These are phyloP conservation scores for Meloidogyne hapla DNA, from an alignment of 1,140 invertebrate genomes.

Conservation along the genomic window DNA sequence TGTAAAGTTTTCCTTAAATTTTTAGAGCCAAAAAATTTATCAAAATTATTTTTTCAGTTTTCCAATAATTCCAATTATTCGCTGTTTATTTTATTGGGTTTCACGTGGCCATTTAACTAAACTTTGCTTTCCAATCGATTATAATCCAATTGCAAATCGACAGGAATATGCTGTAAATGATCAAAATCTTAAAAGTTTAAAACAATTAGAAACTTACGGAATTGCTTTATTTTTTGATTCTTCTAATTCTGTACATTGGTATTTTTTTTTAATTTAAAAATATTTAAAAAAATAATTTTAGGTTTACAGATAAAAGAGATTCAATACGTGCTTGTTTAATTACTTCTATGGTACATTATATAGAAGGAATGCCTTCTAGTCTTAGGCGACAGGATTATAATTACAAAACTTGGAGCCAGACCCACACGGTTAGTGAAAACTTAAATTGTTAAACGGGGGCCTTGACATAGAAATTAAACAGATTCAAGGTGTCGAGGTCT, in stretches of 20 bases:
- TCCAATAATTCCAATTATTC: conserved; percentile 35
- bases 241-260: conserved; percentile 8
- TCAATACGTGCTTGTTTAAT: conserved; percentile 26
- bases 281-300: conserved; percentile 23
- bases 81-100: conserved; percentile 39
- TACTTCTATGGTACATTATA: conserved; percentile 28
- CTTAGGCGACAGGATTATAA: not conserved
- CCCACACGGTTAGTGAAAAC: not conserved
- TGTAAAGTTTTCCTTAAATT: too few relatives aligned
- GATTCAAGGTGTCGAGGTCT: too few relatives aligned
- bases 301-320: conserved; percentile 19
- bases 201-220: conserved; percentile 14
- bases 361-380: conserved; percentile 23
- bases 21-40: not conserved
- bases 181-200: conserved; percentile 4
- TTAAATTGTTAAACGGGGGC: not conserved
- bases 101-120: conserved; percentile 30
- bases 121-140: conserved; percentile 29
- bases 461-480: too few relatives aligned
- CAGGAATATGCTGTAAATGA: conserved; percentile 17
- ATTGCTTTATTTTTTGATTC: not conserved
- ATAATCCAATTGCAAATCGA: conserved; percentile 23
- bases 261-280: not conserved
- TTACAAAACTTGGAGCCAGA: not conserved
- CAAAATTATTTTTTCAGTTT: conserved; percentile 27